Evolutionary conservation across 2,797 vertebrate genomes (phyloP), one percentile per base, ranked within the genome.

Genomic region (Poecilia picta): DNA sequence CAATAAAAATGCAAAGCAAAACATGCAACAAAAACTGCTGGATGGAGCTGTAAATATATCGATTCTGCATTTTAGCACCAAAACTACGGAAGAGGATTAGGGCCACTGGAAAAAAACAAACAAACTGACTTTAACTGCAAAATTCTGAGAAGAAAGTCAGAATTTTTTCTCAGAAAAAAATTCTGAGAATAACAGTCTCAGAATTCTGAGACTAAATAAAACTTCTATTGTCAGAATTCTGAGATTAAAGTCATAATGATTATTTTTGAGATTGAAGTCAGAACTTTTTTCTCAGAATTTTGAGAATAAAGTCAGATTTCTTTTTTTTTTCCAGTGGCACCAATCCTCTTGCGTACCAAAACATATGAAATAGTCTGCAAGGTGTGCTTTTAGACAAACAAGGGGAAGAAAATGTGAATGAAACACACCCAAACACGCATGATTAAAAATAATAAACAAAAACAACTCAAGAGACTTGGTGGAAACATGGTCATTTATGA

Each of bases 341-440:
- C 8, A 8, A 41, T 41, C 41, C 41, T 41, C 41, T 41, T 41
- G 8, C 41, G 1, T 41, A 68, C 83, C 81, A 89, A 94, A 95
- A 97, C 90, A 91, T 95, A 96, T 95, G 96, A 96, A 97, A 97
- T 95, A 93, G 94, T 95, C 93, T 96, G 95, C 97, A 98, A 98
- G 97, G 97, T 97, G 95, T 96, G 96, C 96, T 96, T 94, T 96
- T 92, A 96, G 93, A 96, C 93, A 92, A 92, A 95, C 93, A 94
- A 92, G 94, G 93, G 94, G 93, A 89, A 23, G 94, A 91, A 92
- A 94, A 92, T 94, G 93, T 70, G 13, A 10, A 77, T 59, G 23
- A 80, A 73, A 75, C 47, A 64, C 49, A 76, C 20, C 46, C 6
- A 59, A 59, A 77, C 31, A 78, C 8, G 1, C 43, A 49, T 81